Base-by-base conservation (phyloP, 2,113 vertebrate species). In the Hemibagrus wyckioides region DNA sequence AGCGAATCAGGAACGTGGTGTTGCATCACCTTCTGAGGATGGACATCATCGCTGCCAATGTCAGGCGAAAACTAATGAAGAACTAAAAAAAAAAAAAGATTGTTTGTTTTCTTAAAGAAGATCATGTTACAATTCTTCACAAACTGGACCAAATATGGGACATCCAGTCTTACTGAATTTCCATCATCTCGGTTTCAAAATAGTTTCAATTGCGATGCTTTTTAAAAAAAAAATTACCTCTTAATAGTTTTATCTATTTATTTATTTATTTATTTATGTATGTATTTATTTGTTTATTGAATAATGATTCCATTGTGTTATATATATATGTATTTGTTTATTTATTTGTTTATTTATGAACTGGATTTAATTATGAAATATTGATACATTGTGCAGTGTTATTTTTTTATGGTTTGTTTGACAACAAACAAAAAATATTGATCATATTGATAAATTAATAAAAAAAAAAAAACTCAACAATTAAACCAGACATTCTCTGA, bases 11-110 rank as follows among this genome's bases (percentile, higher is more conserved):
- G 56, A 52, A 10, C 33, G 28, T 56, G 67, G 86, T 90, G 65
- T 15, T 10, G 52, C 30, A 1, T 44, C 89, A 90, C 65, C 86
- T 90, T 33, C 0, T 7, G 36, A 84, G 80, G 81, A 88, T 90
- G 89, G 84, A 88, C 63, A 84, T 88, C 28, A 84, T 90, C 2
- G 84, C 84, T 65, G 39, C 15, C 39, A 30, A 44, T 14, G 10
- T 69, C n/a, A 87, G 9, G 14, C 19, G 14, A n/a, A 63, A 48
- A 76, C 25, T 33, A 13, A 36, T 25, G 3, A 50, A 21, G 7
- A 1, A 0, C 23, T 1, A 9, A 67, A 21, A 15, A 1, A 0
- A 23, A 44, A 9, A 67, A 21, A 15, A 1, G 0, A 36, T 1
- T 1, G 1, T 0, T 11, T 15, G 1, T 19, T 11, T 33, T 13